Conservation (phyloP, 2,797 vertebrate genomes). For the Poeciliopsis presidionis region DNA sequence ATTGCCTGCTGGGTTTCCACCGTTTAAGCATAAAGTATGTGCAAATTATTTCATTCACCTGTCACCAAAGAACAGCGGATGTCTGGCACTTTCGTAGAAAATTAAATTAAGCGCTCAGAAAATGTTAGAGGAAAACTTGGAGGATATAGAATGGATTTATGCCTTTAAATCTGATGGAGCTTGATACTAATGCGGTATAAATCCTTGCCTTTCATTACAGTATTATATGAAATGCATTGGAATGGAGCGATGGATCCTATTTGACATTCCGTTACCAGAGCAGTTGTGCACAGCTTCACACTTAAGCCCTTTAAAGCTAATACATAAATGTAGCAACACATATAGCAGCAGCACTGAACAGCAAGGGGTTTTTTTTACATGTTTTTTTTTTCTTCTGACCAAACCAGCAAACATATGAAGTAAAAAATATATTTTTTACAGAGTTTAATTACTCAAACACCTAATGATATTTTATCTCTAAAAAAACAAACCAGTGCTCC, state of each 20-base stretch:
- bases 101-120: constrained; percentile 79
- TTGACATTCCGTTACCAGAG: constrained; percentile 81
- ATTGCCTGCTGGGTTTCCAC: constrained; percentile 75
- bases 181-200: constrained; percentile 82
- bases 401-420: constrained; percentile 72
- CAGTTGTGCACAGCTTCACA: constrained; percentile 79
- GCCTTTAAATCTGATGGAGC: constrained; percentile 83
- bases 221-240: constrained; percentile 80
- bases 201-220: constrained; percentile 80
- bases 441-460: constrained; percentile 80
- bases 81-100: constrained; percentile 74
- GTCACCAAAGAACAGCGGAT: constrained; percentile 75
- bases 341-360: constrained; percentile 65
- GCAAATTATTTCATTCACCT: constrained; percentile 82
- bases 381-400: constrained; percentile 35
- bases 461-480: constrained; percentile 76
- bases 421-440: constrained; percentile 55
- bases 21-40: constrained; percentile 76
- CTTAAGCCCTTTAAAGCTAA: constrained; percentile 83
- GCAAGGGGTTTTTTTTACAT: constrained; percentile 32
- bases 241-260: constrained; percentile 78
- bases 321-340: constrained; percentile 82
- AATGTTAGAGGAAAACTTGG: constrained; percentile 78
- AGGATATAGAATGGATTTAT: constrained; percentile 80
- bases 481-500: constrained; percentile 71